Evolutionary conservation across 2,797 vertebrate genomes (phyloP), one percentile per base, ranked within the genome.

Genomic region (Amniataba percoides): DNA sequence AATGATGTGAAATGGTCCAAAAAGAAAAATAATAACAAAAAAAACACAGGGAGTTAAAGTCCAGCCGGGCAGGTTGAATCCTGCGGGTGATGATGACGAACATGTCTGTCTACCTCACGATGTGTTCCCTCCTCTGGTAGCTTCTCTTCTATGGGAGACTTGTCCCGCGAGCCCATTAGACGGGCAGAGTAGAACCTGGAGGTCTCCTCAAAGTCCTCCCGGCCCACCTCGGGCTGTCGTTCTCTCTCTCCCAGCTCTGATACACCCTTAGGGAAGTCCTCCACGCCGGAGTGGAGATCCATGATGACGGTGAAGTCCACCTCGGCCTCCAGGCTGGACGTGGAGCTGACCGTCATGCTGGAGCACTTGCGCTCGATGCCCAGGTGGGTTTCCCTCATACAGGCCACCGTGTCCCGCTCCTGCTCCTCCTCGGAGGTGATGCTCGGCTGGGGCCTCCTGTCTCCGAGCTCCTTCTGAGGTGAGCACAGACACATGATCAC

Each of bases 341-440:
- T 98, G 56, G 98, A 99, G 94, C 97, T 99, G 91, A 99, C 97
- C 0, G 97, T 98, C 95, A 99, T 98, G 93, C 97, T 99, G 88
- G 97, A 98, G 90, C 97, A 99, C 91, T 98, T 99, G 84, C 97
- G 97, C 87, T 99, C 98, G 0, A 99, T 99, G 85, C 97, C 96
- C 90, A 99, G 93, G 79, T 97, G 97, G 64, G 0, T 95, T 89
- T 98, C 97, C 87, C 97, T 97, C 92, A 97, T 93, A 85, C 95
- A 96, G 75, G 86, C 85, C 72, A 96, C 90, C 0, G 94, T 95
- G 77, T 97, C 97, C 61, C 94, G 95, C 88, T 97, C 96, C 89
- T 95, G 96, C 82, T 99, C 97, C 49, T 97, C 97, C 83, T 99
- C 97, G 1, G 88, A 81, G 68, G 89, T 62, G 1, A 82, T 51